Evolutionary conservation across 2,797 vertebrate species (phyloP).

Genomic region (Kryptolebias ocellatus): DNA sequence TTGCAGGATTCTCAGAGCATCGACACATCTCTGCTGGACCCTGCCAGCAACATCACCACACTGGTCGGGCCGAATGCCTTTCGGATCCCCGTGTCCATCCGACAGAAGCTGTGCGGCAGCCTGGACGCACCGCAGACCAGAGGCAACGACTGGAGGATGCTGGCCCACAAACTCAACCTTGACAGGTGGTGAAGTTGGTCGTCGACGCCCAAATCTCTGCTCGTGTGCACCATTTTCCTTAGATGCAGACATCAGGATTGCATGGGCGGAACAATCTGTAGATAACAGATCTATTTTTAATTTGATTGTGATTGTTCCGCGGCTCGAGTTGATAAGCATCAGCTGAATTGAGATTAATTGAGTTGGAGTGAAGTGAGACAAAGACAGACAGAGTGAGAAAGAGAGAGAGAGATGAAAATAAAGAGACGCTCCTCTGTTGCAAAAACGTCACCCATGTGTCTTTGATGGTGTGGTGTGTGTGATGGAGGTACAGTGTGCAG

Average conservation of each 20-base stretch:
- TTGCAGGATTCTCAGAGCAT: constrained; percentile 89
- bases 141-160: constrained; percentile 97
- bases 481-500: constrained; percentile 53
- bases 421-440: constrained; percentile 33
- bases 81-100: constrained; percentile 93
- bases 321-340: constrained; percentile 54
- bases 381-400: constrained; percentile 18
- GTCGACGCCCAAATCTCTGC: constrained; percentile 16
- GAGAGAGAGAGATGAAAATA: constrained; percentile 45
- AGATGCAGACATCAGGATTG: constrained; percentile 13
- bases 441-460: constrained; percentile 29
- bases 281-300: constrained; percentile 35
- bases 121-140: constrained; percentile 96
- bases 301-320: constrained; percentile 37
- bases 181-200: constrained; percentile 86
- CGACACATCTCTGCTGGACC: constrained; percentile 90
- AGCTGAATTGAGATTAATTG: constrained; percentile 60
- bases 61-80: constrained; percentile 93
- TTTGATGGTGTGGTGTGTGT: constrained; percentile 48
- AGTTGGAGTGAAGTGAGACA: constrained; percentile 36
- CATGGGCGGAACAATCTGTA: constrained; percentile 1
- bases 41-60: constrained; percentile 90
- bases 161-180: constrained; percentile 96
- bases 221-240: constrained; percentile 13
- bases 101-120: constrained; percentile 97